These are phyloP conservation scores for Spheniscus mendiculus DNA, from an alignment of 2,113 vertebrate genomes.

Conservation along the genomic window DNA sequence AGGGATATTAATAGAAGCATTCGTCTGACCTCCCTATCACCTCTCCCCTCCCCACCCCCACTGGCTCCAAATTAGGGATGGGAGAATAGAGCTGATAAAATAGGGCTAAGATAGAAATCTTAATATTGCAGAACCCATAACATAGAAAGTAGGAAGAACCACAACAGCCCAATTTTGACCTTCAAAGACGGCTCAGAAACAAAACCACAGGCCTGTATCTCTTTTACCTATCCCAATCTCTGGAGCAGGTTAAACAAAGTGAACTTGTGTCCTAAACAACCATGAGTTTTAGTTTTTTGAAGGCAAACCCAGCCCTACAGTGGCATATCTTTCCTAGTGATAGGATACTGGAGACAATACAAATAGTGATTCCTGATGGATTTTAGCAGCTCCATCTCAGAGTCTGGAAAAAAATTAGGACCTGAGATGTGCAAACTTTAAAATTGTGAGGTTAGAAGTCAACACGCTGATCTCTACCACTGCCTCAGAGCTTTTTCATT, in stretches of 20 bases:
- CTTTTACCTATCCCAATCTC: neutral
- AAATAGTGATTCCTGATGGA: neutral
- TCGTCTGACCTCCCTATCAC: constrained; percentile 53
- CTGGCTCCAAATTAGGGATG: constrained; percentile 44
- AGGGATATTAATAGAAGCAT: constrained; percentile 45
- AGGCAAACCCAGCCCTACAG: neutral
- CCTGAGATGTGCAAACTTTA: neutral
- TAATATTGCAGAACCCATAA: constrained; percentile 22
- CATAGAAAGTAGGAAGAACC: neutral
- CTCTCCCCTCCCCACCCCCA: neutral
- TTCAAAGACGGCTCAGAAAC: constrained; percentile 24
- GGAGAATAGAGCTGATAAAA: constrained; percentile 29
- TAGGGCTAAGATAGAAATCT: constrained; percentile 47
- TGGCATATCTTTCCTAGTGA: neutral
- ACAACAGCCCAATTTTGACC: neutral
- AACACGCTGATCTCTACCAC: neutral
- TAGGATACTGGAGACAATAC: neutral
- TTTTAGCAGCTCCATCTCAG: neutral
- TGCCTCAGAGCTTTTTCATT: neutral
- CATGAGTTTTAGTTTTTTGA: neutral
- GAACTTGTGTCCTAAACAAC: neutral
- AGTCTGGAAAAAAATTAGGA: neutral
- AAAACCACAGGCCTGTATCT: neutral
- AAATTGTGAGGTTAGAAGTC: neutral
- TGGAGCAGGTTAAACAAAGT: neutral